These are phyloP conservation scores for Nomada flava DNA, from an alignment of 2,888 invertebrate genomes.

Conservation along the genomic window DNA sequence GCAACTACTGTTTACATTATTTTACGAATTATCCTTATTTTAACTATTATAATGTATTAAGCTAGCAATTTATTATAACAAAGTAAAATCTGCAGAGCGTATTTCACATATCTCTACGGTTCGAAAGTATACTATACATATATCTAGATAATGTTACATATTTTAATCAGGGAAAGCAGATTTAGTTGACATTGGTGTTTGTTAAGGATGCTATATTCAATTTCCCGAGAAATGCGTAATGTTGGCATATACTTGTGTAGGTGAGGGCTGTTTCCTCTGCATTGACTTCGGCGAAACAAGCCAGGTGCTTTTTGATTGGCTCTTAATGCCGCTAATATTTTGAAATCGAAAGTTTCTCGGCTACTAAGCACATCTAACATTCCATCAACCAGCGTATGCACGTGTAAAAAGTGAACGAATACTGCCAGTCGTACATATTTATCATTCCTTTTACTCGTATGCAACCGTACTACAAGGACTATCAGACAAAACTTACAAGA, in stretches of 20 bases:
- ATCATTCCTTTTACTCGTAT: neutral
- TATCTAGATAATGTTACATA: too few species aligned
- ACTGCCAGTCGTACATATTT: neutral
- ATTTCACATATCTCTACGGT: too few species aligned
- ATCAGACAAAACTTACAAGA: constrained; percentile 1
- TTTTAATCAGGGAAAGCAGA: too few species aligned
- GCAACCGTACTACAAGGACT: neutral
- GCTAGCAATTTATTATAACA: too few species aligned
- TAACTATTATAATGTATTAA: too few species aligned
- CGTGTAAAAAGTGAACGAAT: constrained; percentile 1
- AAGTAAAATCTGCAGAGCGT: too few species aligned
- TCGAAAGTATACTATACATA: too few species aligned
- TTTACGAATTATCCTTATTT: too few species aligned
- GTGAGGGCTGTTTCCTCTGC: constrained; percentile 16
- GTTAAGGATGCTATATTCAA: constrained; percentile 23
- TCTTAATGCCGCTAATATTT: constrained; percentile 9
- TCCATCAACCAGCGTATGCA: neutral
- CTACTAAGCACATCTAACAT: constrained; percentile 2
- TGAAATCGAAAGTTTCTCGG: constrained; percentile 4
- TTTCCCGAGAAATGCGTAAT: constrained; percentile 40
- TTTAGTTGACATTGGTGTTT: constrained; percentile 2
- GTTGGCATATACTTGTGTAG: constrained; percentile 13
- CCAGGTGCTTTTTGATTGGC: constrained; percentile 15
- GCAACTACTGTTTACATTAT: too few species aligned
- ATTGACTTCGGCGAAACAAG: constrained; percentile 35